phyloP scores from a whole-genome alignment of 2,113 vertebrate species.

The Mormyrus lacerda region DNA sequence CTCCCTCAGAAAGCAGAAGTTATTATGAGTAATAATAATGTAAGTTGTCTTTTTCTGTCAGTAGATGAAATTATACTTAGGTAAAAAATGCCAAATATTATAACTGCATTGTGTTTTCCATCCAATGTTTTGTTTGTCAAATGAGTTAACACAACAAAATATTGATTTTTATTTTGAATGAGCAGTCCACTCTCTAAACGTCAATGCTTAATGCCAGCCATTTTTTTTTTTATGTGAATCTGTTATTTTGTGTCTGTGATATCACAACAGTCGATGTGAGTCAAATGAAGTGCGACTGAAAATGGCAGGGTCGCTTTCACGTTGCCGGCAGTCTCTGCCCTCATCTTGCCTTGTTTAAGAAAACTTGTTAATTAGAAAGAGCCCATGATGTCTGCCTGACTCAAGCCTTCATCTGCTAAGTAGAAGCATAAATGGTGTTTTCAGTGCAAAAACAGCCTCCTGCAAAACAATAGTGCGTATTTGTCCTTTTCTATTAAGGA shows the following conservation, averaged over 20 bases:
- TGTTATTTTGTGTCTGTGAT: constrained; percentile 38
- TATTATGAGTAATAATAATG: background rate
- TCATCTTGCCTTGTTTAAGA: constrained; percentile 74
- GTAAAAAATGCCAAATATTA: background rate
- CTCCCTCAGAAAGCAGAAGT: background rate
- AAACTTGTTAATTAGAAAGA: constrained; percentile 75
- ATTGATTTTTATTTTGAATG: background rate
- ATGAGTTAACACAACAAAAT: background rate
- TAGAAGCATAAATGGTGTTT: constrained; percentile 42
- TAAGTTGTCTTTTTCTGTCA: background rate
- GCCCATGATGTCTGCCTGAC: constrained; percentile 70
- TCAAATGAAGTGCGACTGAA: constrained; percentile 87
- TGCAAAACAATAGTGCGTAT: background rate
- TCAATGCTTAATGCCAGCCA: background rate
- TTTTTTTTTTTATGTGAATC: background rate
- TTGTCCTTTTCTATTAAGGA: background rate
- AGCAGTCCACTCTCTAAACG: background rate
- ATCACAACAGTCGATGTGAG: constrained; percentile 80
- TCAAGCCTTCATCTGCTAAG: constrained; percentile 70
- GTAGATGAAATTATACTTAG: background rate
- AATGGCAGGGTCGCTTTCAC: constrained; percentile 93
- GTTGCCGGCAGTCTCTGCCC: constrained; percentile 72
- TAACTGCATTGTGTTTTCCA: background rate
- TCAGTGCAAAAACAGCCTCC: background rate
- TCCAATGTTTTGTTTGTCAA: background rate